These are phyloP conservation scores for Physocephala rufipes DNA, from an alignment of 2,888 invertebrate genomes.

Conservation along the genomic window DNA sequence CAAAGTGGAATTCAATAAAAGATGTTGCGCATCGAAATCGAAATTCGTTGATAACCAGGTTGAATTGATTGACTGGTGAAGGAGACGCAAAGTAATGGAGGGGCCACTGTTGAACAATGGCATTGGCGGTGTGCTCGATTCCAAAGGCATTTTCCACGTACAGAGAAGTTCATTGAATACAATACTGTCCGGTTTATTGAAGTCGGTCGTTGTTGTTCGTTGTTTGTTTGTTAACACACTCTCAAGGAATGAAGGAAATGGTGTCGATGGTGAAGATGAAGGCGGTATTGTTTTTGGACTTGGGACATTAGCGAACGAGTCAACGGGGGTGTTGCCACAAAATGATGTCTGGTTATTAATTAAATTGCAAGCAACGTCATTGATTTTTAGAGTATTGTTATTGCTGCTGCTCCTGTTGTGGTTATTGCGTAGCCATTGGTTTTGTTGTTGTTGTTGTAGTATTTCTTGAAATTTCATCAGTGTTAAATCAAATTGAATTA, in stretches of 20 bases:
- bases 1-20: constrained; percentile 31
- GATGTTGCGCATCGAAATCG: constrained; percentile 14
- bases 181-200: constrained; percentile 9
- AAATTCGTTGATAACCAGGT: constrained; percentile 37
- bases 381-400: background rate
- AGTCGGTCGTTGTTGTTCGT: background rate
- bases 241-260: constrained; percentile 6
- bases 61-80: constrained; percentile 23
- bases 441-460: constrained; percentile 31
- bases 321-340: constrained; percentile 40
- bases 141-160: constrained; percentile 37
- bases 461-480: constrained; percentile 49
- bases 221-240: background rate
- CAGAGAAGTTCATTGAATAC: constrained; percentile 41
- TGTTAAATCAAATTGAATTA: constrained; percentile 60
- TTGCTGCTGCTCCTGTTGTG: constrained; percentile 23
- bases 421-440: background rate
- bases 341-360: constrained; percentile 47
- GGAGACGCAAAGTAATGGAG: constrained; percentile 28
- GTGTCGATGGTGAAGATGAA: background rate
- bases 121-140: constrained; percentile 32
- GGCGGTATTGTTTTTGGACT: constrained; percentile 2
- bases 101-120: constrained; percentile 25
- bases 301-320: background rate
- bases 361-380: constrained; percentile 41